Conservation (phyloP, 2,113 vertebrate species). For the Microcebus griseorufus region DNA sequence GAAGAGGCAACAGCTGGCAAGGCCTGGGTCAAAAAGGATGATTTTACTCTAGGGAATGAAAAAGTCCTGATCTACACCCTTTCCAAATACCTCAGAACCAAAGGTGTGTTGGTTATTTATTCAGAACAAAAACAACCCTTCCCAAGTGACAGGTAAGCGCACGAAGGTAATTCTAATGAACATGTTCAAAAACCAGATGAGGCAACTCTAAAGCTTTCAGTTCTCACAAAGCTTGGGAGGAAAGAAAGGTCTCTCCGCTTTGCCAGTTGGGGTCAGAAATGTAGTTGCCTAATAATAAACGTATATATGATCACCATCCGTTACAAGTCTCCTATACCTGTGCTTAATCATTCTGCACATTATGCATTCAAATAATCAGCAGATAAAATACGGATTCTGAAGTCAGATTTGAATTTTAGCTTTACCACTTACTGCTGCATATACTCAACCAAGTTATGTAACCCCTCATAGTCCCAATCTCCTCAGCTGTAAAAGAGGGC, state of each 20-base stretch:
- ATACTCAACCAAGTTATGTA: background rate
- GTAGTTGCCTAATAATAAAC: background rate
- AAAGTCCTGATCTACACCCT: background rate
- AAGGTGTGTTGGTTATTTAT: background rate
- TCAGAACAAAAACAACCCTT: background rate
- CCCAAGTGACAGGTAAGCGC: background rate
- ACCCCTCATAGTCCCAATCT: background rate
- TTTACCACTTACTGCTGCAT: background rate
- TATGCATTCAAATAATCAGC: background rate
- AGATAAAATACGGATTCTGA: background rate
- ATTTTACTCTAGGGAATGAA: background rate
- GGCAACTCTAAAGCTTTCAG: background rate
- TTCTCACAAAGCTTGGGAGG: background rate
- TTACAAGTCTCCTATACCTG: background rate
- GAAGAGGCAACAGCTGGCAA: background rate
- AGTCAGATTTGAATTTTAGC: background rate
- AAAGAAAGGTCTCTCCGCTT: background rate
- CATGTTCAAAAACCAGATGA: background rate
- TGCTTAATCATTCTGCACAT: background rate
- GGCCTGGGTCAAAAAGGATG: background rate
- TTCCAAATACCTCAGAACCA: background rate
- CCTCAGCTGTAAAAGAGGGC: background rate
- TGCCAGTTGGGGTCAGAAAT: background rate
- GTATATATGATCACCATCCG: background rate
- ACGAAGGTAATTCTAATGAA: background rate